Conservation (phyloP, 1,140 invertebrate genomes). For the Brachystomella parvula region DNA sequence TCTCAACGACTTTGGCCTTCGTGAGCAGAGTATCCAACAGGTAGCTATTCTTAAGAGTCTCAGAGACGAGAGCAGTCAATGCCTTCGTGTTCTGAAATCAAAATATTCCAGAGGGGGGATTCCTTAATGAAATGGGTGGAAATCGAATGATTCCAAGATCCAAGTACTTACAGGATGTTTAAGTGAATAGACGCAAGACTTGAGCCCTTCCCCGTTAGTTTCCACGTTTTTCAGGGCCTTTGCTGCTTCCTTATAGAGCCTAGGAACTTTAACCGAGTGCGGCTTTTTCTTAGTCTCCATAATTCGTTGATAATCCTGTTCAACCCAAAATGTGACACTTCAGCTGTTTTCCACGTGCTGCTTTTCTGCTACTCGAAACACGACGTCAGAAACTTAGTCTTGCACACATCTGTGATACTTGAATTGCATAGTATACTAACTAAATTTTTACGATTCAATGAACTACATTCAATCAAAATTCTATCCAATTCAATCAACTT, state of each 20-base stretch:
- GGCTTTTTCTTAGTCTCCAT: constrained; percentile 5
- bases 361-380: too few relatives aligned
- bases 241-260: constrained; percentile 62
- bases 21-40: constrained; percentile 56
- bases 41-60: constrained; percentile 58
- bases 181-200: constrained; percentile 55
- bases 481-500: too few relatives aligned
- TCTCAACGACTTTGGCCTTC: constrained; percentile 49
- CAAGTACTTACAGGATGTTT: constrained; percentile 43
- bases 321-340: too few relatives aligned
- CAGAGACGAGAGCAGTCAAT: constrained; percentile 61
- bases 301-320: too few relatives aligned
- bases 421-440: too few relatives aligned
- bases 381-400: too few relatives aligned
- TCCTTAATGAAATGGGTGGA: neutral
- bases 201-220: constrained; percentile 60
- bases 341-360: too few relatives aligned
- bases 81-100: constrained; percentile 59
- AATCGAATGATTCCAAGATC: neutral
- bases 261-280: constrained; percentile 58
- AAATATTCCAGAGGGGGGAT: constrained; percentile 11
- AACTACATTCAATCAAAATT: too few relatives aligned
- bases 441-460: too few relatives aligned
- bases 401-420: too few relatives aligned
- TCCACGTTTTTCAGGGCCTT: constrained; percentile 57